Conservation (phyloP, 2,797 vertebrate genomes). For the Paratrypauchen microcephalus region DNA sequence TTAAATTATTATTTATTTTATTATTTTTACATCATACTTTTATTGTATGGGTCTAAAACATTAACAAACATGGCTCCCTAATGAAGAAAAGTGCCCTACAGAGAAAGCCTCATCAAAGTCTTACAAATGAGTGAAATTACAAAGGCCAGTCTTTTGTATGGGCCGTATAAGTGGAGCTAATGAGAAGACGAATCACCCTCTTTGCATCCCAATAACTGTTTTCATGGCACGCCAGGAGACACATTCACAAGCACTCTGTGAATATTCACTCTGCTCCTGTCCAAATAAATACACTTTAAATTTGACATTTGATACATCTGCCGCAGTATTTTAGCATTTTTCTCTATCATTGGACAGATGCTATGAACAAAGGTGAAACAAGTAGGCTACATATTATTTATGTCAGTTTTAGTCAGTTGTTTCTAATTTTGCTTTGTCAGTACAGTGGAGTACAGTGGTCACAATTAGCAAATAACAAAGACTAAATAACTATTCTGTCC, state of each 20-base stretch:
- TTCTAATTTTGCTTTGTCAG: too few relatives aligned
- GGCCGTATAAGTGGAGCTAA: constrained; percentile 20
- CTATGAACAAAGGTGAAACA: too few relatives aligned
- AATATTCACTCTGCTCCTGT: constrained; percentile 16
- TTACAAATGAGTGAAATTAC: constrained; percentile 20
- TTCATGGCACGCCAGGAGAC: constrained; percentile 13
- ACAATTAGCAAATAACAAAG: too few relatives aligned
- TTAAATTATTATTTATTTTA: too few relatives aligned
- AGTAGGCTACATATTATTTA: too few relatives aligned
- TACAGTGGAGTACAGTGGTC: too few relatives aligned
- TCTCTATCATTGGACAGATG: too few relatives aligned
- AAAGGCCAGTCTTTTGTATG: constrained; percentile 11
- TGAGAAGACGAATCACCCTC: constrained; percentile 45
- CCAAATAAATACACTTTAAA: constrained; percentile 15
- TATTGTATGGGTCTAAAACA: not conserved
- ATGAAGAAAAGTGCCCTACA: constrained; percentile 10
- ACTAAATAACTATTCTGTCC: too few relatives aligned
- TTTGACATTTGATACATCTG: constrained; percentile 1
- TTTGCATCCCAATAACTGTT: constrained; percentile 51
- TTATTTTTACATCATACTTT: not conserved
- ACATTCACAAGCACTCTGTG: constrained; percentile 12
- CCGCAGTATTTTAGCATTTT: too few relatives aligned
- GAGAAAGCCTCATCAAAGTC: constrained; percentile 4
- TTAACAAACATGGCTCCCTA: constrained; percentile 3
- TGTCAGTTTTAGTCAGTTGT: too few relatives aligned